These are phyloP conservation scores for Hipposideros armiger DNA, from an alignment of 2,113 vertebrate species.

Conservation along the genomic window DNA sequence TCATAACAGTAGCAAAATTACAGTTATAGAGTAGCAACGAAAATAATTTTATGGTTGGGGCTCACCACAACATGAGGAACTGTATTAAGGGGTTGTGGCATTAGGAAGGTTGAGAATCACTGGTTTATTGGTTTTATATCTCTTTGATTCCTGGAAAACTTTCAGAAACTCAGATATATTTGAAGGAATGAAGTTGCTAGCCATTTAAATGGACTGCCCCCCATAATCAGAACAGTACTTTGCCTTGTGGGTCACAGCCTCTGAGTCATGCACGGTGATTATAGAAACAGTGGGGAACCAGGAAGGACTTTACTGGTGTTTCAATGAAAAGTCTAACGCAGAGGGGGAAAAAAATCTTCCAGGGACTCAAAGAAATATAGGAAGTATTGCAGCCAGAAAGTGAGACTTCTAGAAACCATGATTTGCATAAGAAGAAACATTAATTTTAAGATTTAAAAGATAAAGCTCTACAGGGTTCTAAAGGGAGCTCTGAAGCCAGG, in stretches of 20 bases:
- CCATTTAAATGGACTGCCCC: neutral
- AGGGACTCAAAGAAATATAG: neutral
- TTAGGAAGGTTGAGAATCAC: too few species aligned
- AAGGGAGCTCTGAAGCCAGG: neutral
- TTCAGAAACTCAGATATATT: slow-evolving; percentile 9
- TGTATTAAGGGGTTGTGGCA: too few species aligned
- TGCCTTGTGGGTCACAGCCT: neutral
- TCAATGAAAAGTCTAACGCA: neutral
- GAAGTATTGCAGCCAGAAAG: neutral
- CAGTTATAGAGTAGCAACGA: too few species aligned
- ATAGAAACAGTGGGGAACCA: neutral
- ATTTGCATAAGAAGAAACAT: neutral
- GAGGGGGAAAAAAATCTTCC: neutral
- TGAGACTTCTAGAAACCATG: neutral
- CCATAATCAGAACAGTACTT: neutral
- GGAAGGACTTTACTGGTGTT: neutral
- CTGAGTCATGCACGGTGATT: neutral
- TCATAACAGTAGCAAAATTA: too few species aligned
- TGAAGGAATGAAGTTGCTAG: neutral
- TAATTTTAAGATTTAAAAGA: slow-evolving; percentile 26
- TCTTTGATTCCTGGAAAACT: slow-evolving; percentile 25
- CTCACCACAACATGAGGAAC: too few species aligned
- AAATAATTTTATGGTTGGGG: too few species aligned
- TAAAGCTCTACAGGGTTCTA: neutral
- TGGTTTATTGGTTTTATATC: neutral